Percentiles rank a stretch among this genome's conserved stretches.
These are phyloP conservation scores for Spinus olivaceus DNA, from an alignment of 2,797 vertebrate genomes.

Conservation along the genomic window DNA sequence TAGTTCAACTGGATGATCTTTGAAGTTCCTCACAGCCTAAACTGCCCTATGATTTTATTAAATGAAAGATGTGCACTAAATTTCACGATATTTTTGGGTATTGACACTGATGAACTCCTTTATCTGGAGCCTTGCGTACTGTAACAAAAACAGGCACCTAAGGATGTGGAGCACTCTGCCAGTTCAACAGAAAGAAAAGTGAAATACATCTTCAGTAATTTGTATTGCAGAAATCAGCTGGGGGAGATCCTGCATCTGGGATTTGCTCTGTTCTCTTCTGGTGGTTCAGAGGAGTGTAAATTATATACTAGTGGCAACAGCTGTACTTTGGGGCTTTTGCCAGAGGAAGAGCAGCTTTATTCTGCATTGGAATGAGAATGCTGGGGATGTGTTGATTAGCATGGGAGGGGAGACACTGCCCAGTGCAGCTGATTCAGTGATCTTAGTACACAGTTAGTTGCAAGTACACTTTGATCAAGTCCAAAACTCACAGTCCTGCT, in stretches of 20 bases:
- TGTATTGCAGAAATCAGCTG: not conserved
- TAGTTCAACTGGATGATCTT: not conserved
- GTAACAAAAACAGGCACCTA: not conserved
- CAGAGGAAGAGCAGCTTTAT: conserved; percentile 35
- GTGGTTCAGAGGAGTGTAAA: not conserved
- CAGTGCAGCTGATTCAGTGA: not conserved
- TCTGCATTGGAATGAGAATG: not conserved
- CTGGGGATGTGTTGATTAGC: not conserved
- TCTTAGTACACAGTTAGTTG: not conserved
- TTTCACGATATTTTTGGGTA: not conserved
- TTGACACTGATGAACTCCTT: not conserved
- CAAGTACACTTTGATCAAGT: not conserved
- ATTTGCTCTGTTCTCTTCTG: not conserved
- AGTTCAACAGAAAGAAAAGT: not conserved
- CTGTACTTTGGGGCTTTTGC: conserved; percentile 20
- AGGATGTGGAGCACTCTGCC: not conserved
- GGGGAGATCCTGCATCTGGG: not conserved
- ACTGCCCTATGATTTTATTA: not conserved
- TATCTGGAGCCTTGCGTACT: not conserved
- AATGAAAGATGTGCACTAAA: not conserved
- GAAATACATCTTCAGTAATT: not conserved
- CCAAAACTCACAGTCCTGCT: not conserved
- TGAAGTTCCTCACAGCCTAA: not conserved
- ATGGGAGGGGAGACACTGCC: not conserved
- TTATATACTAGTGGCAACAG: not conserved